Evolutionary conservation across 2,888 invertebrate genomes (phyloP).

Genomic region (Plemyria rubiginata): DNA sequence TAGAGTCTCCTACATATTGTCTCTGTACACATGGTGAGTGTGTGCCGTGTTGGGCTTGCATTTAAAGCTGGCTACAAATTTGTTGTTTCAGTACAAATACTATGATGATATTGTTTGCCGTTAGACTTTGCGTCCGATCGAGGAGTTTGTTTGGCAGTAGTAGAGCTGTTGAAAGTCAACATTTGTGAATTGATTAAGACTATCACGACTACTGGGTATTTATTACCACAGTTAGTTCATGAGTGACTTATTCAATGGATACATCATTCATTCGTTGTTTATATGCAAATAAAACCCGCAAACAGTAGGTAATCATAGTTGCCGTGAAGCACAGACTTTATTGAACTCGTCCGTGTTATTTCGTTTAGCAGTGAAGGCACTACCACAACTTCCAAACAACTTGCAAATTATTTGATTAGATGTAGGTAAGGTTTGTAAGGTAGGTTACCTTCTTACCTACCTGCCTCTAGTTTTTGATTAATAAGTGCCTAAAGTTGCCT

Average conservation of each 20-base stretch:
- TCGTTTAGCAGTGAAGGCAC: conserved; percentile 19
- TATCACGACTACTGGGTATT: conserved; percentile 53
- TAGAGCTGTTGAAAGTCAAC: conserved; percentile 64
- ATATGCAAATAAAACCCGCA: conserved; percentile 27
- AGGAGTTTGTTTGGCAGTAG: conserved; percentile 76
- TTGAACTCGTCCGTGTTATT: conserved; percentile 27
- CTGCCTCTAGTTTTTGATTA: too few species aligned
- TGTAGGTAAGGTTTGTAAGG: too few species aligned
- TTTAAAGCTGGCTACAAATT: conserved; percentile 84
- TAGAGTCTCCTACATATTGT: conserved; percentile 81
- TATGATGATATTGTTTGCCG: conserved; percentile 83
- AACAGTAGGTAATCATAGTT: conserved; percentile 33
- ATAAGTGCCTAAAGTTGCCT: background rate
- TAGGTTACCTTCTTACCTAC: too few species aligned
- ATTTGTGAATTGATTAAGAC: conserved; percentile 76
- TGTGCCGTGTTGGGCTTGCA: conserved; percentile 81
- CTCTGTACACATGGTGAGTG: conserved; percentile 81
- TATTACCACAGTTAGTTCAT: conserved; percentile 30
- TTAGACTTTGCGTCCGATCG: conserved; percentile 81
- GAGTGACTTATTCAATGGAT: conserved; percentile 27
- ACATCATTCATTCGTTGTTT: conserved; percentile 27
- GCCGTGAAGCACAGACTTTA: conserved; percentile 21
- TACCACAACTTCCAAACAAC: too few species aligned
- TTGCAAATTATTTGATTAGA: conserved; percentile 13
- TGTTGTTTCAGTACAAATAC: conserved; percentile 84